phyloP scores from a whole-genome alignment of 2,797 vertebrate species.

The Columba guinea region DNA sequence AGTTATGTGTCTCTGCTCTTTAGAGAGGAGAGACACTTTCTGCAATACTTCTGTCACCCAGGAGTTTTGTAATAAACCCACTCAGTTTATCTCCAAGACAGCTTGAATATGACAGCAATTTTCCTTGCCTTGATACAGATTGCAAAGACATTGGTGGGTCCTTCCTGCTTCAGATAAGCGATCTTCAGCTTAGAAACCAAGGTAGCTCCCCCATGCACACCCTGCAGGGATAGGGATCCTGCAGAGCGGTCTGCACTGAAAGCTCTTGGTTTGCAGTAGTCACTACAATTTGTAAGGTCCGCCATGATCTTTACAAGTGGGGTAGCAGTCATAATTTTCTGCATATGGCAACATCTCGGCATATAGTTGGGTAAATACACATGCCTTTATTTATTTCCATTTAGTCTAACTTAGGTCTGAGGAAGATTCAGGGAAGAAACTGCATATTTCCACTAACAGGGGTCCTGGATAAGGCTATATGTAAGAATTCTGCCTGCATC shows the following conservation, averaged over 20 bases:
- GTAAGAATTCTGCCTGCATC: neutral
- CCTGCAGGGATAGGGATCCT: neutral
- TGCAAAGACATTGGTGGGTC: neutral
- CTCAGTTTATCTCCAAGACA: constrained; percentile 1
- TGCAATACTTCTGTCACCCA: neutral
- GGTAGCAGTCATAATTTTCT: neutral
- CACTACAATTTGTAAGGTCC: neutral
- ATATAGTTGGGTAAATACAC: neutral
- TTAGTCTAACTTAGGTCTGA: neutral
- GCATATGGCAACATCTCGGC: neutral
- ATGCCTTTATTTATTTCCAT: neutral
- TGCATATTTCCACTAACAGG: neutral
- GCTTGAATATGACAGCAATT: neutral
- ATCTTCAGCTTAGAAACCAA: neutral
- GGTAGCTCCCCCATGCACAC: neutral
- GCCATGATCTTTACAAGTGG: neutral
- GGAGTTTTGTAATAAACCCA: neutral
- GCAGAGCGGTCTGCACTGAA: neutral
- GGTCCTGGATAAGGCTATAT: neutral
- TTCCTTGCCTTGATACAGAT: neutral
- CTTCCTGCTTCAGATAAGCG: neutral
- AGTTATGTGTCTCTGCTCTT: neutral
- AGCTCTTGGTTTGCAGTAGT: neutral
- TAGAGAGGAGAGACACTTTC: neutral
- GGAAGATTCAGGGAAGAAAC: neutral